Base-by-base conservation (phyloP, 2,797 vertebrate genomes). In the Xenopus petersii region DNA sequence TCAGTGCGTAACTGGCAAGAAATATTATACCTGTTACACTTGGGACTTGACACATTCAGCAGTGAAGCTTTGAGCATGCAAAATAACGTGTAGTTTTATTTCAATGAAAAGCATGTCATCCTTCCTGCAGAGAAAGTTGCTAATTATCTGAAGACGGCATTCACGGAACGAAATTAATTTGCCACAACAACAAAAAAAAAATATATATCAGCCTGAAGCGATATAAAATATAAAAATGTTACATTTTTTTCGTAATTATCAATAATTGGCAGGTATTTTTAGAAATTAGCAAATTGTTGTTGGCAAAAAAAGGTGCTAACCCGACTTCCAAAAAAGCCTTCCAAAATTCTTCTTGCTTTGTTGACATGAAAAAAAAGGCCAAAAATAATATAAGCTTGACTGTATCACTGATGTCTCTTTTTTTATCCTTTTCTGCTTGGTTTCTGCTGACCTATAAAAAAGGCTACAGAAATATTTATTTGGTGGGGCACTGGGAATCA, bases 1-100 rank as follows among this genome's bases (percentile, higher is more conserved):
- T 74, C 66, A 64, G 10, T 48, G 67, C 8, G 15, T 73, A 64
- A 17, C 70, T 69, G 65, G 71, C 60, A 73, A 73, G 60, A 78
- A 78, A 78, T 73, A 78, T 70, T 78, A 59, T 64, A 78, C 75
- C 54, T 73, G 64, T 69, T 78, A 78, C 67, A 65, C 67, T 54
- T 70, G 76, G 71, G 75, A 73, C 59, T 69, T 78, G 66, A 73
- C 66, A 73, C 59, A 70, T 74, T 54, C 64, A 51, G 61, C n/a
- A 63, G 64, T 70, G 46, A 26, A 42, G 71, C 30, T 59, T 26
- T 68, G 67, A 73, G 42, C 61, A 64, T 70, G 66, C 54, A 69
- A 78, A 73, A 73, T 69, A 48, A 69, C 64, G 54, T 59, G 64
- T 30, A 73, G 16, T 9, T 36, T 68, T 11, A 69, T 64, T 74